Evolutionary conservation across 2,888 invertebrate genomes (phyloP), one percentile per base, ranked within the genome.

Genomic region (Bibio marci): DNA sequence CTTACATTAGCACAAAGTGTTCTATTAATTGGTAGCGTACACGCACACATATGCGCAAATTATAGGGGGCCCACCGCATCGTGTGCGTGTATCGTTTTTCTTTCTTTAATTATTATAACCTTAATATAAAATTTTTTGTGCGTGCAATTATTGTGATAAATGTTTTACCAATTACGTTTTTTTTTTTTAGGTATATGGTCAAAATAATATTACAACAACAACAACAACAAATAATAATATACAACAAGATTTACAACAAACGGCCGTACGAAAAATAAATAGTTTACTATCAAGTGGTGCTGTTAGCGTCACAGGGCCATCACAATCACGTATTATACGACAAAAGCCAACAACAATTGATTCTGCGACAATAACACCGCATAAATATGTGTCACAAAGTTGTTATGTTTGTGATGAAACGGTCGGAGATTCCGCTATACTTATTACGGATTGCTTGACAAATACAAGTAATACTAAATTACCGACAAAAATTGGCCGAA

Each of bases 401-500:
- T 64, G 64, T 44, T 64, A 63, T 45, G 56, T 64, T 17, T 64
- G 64, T 47, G 64, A 63, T 46, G 62, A 63, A 44, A 45, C 51
- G n/a, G 47, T 49, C 28, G 47, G 52, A 4, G 55, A 49, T 38
- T 54, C 55, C 39, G 51, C 53, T 17, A 54, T 57, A 40, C 47
- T 52, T 11, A 48, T 64, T 2, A 55, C 59, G 30, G 61, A 62
- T 27, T 55, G 59, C 49, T 48, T 50, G 32, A 64, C 65, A 38
- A 51, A 59, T 25, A 58, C 60, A 47, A 59, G 64, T 11, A 55
- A 59, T 37, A 63, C 63, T 37, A 61, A 62, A 44, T 55, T 65
- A 38, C 64, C 65, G 37, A 64, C 64, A 45, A 66, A 66, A 54
- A 58, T 66, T 46, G 65, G 62, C 2, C 63, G 64, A 48, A 48